These are phyloP conservation scores for Periophthalmus magnuspinnatus DNA, from an alignment of 2,797 vertebrate genomes.

Conservation along the genomic window DNA sequence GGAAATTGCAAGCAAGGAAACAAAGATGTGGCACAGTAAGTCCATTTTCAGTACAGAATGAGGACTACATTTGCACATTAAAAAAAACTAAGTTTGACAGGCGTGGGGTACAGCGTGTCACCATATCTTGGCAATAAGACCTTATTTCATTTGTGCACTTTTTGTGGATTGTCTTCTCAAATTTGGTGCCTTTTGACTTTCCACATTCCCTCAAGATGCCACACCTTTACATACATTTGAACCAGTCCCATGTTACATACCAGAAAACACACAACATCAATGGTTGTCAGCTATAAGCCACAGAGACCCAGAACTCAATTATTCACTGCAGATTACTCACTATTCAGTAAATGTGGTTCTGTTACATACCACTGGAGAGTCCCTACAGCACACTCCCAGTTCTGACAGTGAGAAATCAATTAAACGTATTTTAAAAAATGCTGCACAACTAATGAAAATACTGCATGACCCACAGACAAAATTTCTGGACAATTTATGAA, in stretches of 20 bases:
- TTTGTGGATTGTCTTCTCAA: slow-evolving; percentile 66
- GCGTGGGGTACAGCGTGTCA: slow-evolving; percentile 57
- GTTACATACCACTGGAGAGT: not conserved
- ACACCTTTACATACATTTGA: slow-evolving; percentile 31
- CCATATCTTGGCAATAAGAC: slow-evolving; percentile 55
- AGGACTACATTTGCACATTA: slow-evolving; percentile 51
- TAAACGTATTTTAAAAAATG: not conserved
- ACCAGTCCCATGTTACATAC: slow-evolving; percentile 27
- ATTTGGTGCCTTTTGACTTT: slow-evolving; percentile 36
- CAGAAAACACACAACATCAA: slow-evolving; percentile 51
- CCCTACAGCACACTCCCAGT: not conserved
- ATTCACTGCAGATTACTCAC: not conserved
- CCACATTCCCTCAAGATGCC: slow-evolving; percentile 42
- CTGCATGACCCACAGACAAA: not conserved
- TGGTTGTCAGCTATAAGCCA: slow-evolving; percentile 44
- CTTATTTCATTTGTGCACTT: slow-evolving; percentile 61
- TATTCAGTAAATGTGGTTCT: not conserved
- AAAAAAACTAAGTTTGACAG: slow-evolving; percentile 58
- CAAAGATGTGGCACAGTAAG: slow-evolving; percentile 53
- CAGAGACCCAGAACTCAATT: slow-evolving; percentile 20
- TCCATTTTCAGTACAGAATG: slow-evolving; percentile 54
- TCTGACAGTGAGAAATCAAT: not conserved
- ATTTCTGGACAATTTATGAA: not conserved
- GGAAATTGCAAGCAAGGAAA: slow-evolving; percentile 81
- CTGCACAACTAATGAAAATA: not conserved